Conservation (phyloP, 2,113 vertebrate species). For the Notothenia coriiceps region DNA sequence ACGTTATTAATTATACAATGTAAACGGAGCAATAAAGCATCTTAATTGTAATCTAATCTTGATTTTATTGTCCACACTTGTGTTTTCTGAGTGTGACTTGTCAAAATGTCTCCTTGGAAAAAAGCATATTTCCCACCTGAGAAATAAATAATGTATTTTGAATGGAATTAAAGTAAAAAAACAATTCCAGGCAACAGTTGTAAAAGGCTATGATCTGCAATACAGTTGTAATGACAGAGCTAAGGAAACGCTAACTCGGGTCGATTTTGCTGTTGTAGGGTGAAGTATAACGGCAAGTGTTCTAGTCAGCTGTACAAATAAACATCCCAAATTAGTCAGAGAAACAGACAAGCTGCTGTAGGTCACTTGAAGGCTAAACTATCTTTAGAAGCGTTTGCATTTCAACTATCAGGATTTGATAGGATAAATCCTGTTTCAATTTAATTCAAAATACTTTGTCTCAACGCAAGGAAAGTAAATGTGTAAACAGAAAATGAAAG, state of each 20-base stretch:
- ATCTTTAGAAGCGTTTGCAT: conserved; percentile 4
- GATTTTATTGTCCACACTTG: not conserved
- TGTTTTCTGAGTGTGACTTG: not conserved
- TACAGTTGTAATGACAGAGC: not conserved
- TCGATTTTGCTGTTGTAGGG: conserved; percentile 21
- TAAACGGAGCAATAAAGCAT: not conserved
- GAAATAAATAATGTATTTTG: not conserved
- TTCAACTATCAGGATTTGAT: not conserved
- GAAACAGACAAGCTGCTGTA: conserved; percentile 67
- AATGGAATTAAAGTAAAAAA: no score
- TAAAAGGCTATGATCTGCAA: not conserved
- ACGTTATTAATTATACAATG: not conserved
- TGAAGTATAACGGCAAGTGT: conserved; percentile 67
- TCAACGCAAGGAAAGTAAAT: no score
- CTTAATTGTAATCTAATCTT: not conserved
- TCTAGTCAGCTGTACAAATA: conserved; percentile 84
- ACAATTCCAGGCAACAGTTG: no score
- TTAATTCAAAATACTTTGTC: no score
- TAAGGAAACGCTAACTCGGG: not conserved
- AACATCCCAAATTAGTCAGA: conserved; percentile 74
- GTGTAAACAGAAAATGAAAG: no score
- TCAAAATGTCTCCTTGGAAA: no score
- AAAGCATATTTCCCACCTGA: not conserved
- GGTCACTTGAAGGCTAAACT: not conserved
- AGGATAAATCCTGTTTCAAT: not conserved